Conservation (phyloP, 2,888 invertebrate genomes). For the Mayetiola destructor region DNA sequence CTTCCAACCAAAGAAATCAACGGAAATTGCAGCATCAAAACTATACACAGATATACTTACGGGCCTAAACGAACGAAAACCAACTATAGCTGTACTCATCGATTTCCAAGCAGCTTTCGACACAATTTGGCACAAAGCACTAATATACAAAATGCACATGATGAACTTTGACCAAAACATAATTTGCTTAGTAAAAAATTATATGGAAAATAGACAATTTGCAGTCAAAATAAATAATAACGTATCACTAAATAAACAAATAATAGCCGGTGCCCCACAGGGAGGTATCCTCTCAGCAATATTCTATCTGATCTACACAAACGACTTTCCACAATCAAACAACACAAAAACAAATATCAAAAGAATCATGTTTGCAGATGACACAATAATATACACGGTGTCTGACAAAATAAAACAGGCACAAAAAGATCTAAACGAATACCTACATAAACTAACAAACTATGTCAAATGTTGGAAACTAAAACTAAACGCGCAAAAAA, state of each 20-base stretch:
- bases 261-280: not conserved
- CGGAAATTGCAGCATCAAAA: not conserved
- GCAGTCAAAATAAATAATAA: not conserved
- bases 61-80: not conserved
- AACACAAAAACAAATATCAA: not conserved
- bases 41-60: not conserved
- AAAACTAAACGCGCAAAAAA: not conserved
- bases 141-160: not conserved
- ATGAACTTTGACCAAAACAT: not conserved
- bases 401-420: not conserved
- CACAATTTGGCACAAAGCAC: not conserved
- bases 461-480: not conserved
- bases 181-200: not conserved
- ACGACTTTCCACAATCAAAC: not conserved
- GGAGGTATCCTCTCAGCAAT: not conserved
- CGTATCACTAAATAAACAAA: not conserved
- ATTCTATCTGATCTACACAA: not conserved
- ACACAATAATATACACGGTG: not conserved
- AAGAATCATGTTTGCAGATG: not conserved
- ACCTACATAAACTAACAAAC: not conserved
- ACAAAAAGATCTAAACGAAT: not conserved
- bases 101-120: constrained; percentile 1
- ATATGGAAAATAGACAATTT: not conserved
- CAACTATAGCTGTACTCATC: not conserved
- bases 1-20: not conserved